These are phyloP conservation scores for Malurus cyaneus DNA, from an alignment of 2,113 vertebrate species.

Conservation along the genomic window DNA sequence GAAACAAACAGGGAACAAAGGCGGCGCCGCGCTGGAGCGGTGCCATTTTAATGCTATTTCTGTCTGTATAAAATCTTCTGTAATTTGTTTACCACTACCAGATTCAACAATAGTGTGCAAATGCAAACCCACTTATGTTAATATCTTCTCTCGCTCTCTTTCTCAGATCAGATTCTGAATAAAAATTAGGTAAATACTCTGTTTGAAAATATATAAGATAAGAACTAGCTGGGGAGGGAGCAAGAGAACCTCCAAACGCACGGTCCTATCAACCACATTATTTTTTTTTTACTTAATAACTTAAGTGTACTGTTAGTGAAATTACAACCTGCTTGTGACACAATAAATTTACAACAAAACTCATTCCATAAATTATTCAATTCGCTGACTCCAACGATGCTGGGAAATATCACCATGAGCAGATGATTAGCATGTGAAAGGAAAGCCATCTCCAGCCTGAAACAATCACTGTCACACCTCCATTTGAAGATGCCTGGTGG, in stretches of 20 bases:
- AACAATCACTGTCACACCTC: slow-evolving; percentile 84
- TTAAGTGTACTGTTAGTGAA: slow-evolving; percentile 87
- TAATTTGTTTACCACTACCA: slow-evolving; percentile 78
- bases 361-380: slow-evolving; percentile 88
- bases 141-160: slow-evolving; percentile 61
- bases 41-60: slow-evolving; percentile 66
- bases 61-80: slow-evolving; percentile 71
- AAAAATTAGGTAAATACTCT: slow-evolving; percentile 79
- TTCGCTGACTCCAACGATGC: slow-evolving; percentile 76
- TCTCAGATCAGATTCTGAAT: slow-evolving; percentile 77
- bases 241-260: slow-evolving; percentile 67
- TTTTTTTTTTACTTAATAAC: slow-evolving; percentile 84
- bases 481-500: slow-evolving; percentile 75
- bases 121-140: slow-evolving; percentile 81
- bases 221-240: slow-evolving; percentile 66
- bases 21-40: neutral
- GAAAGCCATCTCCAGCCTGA: slow-evolving; percentile 75
- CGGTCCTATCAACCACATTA: slow-evolving; percentile 70
- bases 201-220: slow-evolving; percentile 84
- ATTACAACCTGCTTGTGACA: slow-evolving; percentile 88
- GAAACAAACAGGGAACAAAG: neutral
- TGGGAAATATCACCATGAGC: slow-evolving; percentile 78
- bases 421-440: slow-evolving; percentile 86
- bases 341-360: slow-evolving; percentile 86
- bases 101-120: slow-evolving; percentile 77